These are phyloP conservation scores for Germaria angustata DNA, from an alignment of 2,888 invertebrate genomes.

Conservation along the genomic window DNA sequence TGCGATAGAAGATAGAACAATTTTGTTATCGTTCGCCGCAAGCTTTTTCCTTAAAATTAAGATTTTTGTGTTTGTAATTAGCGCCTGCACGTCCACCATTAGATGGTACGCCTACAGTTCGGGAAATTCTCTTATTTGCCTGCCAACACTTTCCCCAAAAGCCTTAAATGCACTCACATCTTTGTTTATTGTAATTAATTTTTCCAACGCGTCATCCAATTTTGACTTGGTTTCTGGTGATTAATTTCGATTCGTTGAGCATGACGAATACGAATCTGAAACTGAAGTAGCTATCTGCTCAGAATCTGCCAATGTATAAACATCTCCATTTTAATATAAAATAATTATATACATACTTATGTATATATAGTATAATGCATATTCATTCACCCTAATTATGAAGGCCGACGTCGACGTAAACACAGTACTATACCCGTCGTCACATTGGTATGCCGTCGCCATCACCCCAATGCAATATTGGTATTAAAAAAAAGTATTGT, in stretches of 20 bases:
- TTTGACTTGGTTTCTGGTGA: too few relatives aligned
- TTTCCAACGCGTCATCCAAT: background rate
- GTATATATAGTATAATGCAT: too few relatives aligned
- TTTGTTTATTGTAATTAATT: conserved; percentile 14
- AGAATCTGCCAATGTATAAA: background rate
- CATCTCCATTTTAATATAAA: background rate
- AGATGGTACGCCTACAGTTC: conserved; percentile 36
- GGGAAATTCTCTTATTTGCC: conserved; percentile 39
- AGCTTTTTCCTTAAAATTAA: background rate
- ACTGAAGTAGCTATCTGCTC: background rate
- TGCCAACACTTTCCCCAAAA: conserved; percentile 33
- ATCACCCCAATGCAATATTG: too few relatives aligned
- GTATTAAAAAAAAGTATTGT: too few relatives aligned
- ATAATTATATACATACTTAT: too few relatives aligned
- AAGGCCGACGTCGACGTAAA: too few relatives aligned
- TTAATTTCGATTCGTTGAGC: background rate
- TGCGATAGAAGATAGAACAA: too few relatives aligned
- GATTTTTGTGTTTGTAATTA: conserved; percentile 25
- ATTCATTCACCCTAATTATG: too few relatives aligned
- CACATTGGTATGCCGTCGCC: too few relatives aligned
- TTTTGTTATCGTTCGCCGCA: background rate
- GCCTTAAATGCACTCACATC: background rate
- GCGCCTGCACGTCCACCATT: conserved; percentile 20
- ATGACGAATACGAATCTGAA: background rate
- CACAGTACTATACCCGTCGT: too few relatives aligned